Evolutionary conservation across 2,113 vertebrate species (phyloP), one percentile per base, ranked within the genome.

Genomic region (Burhinus bistriatus): DNA sequence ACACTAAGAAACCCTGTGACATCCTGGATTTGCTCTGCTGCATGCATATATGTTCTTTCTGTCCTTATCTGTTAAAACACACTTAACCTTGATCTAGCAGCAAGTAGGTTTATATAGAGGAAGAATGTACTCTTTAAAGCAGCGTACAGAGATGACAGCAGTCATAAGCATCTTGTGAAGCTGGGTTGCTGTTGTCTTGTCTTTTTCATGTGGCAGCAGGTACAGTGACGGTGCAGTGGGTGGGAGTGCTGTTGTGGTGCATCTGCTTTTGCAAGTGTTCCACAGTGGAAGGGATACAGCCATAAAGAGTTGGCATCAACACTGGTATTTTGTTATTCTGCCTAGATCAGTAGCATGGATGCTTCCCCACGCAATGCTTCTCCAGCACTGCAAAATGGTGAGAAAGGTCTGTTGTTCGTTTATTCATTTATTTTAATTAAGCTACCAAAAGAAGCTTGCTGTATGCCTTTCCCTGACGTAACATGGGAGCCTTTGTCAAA

Each of bases 351-450:
- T 62, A 92, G 98, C 52, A 96, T 99, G 96, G 99, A 99, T 71
- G 98, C 99, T 34, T 99, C 99, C 23, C 99, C 99, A 51, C 99
- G 99, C 34, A 99, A 99, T 97, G 97, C 98, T 87, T 99, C 99
- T 57, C 99, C 99, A 81, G 98, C 99, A 49, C 98, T 99, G 21
- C 99, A 99, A 94, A 99, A 99, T 59, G 99, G 99, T 57, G 99
- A 99, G 11, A 99, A 99, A 98, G 99, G 99, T 99, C 93, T 85
- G 97, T 97, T 86, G 58, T 71, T 57, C 16, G 23, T n/a, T 76
- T 84, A 26, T 54, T 58, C 57, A 1, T 40, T 84, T 78, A 1
- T 54, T 40, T 87, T 87, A 76, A 22, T 25, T 83, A 84, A 70
- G n/a, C 32, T 52, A 18, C 19, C 7, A 36, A 32, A 87, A 84